Evolutionary conservation across 2,113 vertebrate genomes (phyloP), one percentile per base, ranked within the genome.

Genomic region (Centropus unirufus): DNA sequence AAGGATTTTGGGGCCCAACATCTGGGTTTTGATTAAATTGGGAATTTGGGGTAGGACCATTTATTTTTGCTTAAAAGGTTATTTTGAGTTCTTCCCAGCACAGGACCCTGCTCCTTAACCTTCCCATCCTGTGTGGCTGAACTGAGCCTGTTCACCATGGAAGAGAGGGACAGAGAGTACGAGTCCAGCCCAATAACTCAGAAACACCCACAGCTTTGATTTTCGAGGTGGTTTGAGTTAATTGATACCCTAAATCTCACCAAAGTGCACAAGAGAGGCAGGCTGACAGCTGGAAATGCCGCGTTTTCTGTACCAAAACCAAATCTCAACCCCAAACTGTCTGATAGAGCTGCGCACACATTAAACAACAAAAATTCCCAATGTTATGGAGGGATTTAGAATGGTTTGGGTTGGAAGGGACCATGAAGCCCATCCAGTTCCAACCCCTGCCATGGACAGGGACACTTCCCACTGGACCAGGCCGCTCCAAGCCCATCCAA

Each of bases 141-240:
- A 30, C 22, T 1, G 18, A 73, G 29, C 40, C 34, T 14, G 0
- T 22, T 59, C 19, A 30, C 34, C 3, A 4, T 5, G 7, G 10
- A n/a, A 27, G 19, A 82, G 40, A 51, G 29, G 34, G 16, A 16
- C 52, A 75, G 58, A 63, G 47, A 32, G 26, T 11, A 14, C 19
- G 20, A 16, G 7, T 22, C 24, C 29, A 49, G 20, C 19, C 49
- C 0, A 1, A 16, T 19, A 34, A 49, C 47, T 68, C 42, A 54
- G 36, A 63, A 52, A 46, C 13, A n/a, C 11, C 51, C 67, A 54
- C 73, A 54, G 62, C 19, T 42, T 80, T 70, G 59, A 30, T 40
- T 69, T 42, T 32, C 0, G 1, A 34, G 63, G 34, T 54, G 10
- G 4, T 61, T 59, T 69, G 68, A 44, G 22, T 70, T 55, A 64